Base-by-base conservation (phyloP, 64 coral and sea anemone species). In the Montipora cactus region DNA sequence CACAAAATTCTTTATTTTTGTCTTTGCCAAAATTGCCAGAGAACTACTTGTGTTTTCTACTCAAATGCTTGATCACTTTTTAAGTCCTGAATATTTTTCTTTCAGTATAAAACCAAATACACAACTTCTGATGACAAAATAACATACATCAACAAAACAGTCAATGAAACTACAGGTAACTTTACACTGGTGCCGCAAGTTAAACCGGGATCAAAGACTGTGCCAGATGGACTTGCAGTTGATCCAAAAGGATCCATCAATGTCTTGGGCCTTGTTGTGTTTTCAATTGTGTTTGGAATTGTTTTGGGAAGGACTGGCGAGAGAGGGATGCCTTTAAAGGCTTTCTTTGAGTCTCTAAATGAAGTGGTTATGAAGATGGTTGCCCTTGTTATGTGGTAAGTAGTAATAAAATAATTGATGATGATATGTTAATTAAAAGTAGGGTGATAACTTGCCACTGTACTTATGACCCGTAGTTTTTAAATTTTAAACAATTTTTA, bases 351-450 rank as follows among this genome's bases (percentile, higher is more conserved):
- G 3, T 87, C 92, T 74, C 83, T 98, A 18, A 95, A 96, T 66
- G 97, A 98, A 22, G 90, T 98, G 25, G 79, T 96, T 1, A 98
- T 98, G 94, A 88, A 76, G 87, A 93, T 98, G 94, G 97, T 96
- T 2, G 88, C 83, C n/a, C 79, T 99, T 15, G 92, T 93, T 14
- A 99, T 99, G 92, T 99, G 97, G 97, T 99, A 73, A 89, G 97
- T 91, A 37, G 37, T 37, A 37, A 2, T 37, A 37, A 37, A 37
- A 37, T 37, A 37, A 37, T 37, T 37, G 37, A 37, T 37, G 37
- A 37, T 37, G 37, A 37, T 37, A 37, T 37, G 37, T 37, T 37
- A 37, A 37, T 37, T 28, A 28, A 28, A 28, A 37, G 2, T 2
- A 37, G 37, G 37, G 37, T 37, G 37, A 37, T 37, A 37, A 37